Evolutionary conservation across 2,797 vertebrate genomes (phyloP).

Genomic region (Lepilemur ruficaudatus): DNA sequence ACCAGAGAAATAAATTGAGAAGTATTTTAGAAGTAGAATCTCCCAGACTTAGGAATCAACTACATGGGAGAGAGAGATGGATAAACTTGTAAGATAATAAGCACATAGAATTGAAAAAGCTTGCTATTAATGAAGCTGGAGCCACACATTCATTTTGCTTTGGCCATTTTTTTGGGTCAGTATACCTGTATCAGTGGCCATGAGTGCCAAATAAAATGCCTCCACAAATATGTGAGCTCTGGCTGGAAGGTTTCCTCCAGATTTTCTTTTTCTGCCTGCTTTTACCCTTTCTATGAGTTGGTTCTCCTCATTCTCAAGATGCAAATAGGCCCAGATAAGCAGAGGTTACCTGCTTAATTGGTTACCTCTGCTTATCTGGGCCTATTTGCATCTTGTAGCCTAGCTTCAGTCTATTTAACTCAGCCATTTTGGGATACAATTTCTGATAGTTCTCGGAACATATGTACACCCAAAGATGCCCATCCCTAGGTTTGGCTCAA

Average conservation of each 20-base stretch:
- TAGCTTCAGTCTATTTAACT: not conserved
- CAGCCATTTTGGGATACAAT: not conserved
- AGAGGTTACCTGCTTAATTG: not conserved
- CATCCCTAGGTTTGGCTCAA: not conserved
- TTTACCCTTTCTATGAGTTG: not conserved
- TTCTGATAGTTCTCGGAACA: not conserved
- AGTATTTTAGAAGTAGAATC: not conserved
- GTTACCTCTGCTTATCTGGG: not conserved
- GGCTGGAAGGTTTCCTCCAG: not conserved
- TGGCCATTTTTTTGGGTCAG: not conserved
- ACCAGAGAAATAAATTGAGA: conserved; percentile 17
- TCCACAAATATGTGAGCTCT: not conserved
- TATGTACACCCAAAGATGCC: not conserved
- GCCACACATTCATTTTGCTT: not conserved
- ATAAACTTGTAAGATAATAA: not conserved
- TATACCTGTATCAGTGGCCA: not conserved
- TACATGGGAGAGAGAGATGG: not conserved
- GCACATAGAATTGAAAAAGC: not conserved
- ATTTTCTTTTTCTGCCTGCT: not conserved
- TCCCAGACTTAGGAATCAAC: not conserved
- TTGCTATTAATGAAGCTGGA: not conserved
- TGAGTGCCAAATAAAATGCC: not conserved
- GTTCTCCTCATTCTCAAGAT: not conserved
- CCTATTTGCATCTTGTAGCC: conserved; percentile 16
- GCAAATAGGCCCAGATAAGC: too few species aligned